Percentiles rank a stretch among this genome's conserved stretches.
These are phyloP conservation scores for Lateolabrax maculatus DNA, from an alignment of 2,797 vertebrate species.

Conservation along the genomic window DNA sequence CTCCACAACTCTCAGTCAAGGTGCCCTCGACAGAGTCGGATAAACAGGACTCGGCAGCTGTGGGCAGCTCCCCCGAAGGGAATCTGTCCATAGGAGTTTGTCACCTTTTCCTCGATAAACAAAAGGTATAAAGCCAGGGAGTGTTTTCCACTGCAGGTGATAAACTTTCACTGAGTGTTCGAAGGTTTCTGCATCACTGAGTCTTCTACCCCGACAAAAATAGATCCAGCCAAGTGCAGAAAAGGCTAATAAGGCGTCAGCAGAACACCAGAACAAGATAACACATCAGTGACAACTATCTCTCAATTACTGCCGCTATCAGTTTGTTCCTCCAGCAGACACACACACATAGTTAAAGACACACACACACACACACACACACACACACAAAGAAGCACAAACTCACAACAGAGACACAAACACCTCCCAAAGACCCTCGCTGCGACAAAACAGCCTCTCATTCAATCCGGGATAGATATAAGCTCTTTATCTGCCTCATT, in stretches of 20 bases:
- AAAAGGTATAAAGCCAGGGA: background rate
- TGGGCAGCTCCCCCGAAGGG: background rate
- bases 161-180: background rate
- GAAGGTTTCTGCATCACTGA: background rate
- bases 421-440: slow-evolving; percentile 10
- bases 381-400: slow-evolving; percentile 9
- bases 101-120: background rate
- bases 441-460: slow-evolving; percentile 29
- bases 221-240: background rate
- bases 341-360: background rate
- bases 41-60: background rate
- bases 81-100: slow-evolving; percentile 11
- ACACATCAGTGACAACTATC: slow-evolving; percentile 28
- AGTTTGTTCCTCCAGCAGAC: slow-evolving; percentile 8
- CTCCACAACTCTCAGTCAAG: background rate
- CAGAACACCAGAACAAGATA: background rate
- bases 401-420: slow-evolving; percentile 24
- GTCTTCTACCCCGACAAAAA: background rate
- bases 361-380: slow-evolving; percentile 6
- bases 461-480: slow-evolving; percentile 36
- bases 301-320: slow-evolving; percentile 30
- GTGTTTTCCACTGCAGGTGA: slow-evolving; percentile 5
- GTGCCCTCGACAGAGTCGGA: slow-evolving; percentile 2
- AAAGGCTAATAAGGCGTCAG: slow-evolving; percentile 32
- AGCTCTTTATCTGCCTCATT: slow-evolving; percentile 54